These are phyloP conservation scores for Diadophis punctatus DNA, from an alignment of 2,113 vertebrate genomes.

Conservation along the genomic window DNA sequence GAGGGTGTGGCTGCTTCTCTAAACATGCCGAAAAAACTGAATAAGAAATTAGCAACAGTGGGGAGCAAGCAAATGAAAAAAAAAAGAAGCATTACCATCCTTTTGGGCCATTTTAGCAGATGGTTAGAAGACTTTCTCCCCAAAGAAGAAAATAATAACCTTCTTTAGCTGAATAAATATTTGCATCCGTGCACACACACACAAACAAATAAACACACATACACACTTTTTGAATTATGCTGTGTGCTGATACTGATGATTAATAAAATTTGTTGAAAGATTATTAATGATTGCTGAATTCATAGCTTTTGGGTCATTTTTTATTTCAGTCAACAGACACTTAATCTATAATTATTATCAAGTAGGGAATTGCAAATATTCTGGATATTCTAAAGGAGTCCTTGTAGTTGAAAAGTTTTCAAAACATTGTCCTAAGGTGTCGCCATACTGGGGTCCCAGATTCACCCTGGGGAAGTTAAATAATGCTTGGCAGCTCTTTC, in stretches of 20 bases:
- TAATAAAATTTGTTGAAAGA: background rate
- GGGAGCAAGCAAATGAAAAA: background rate
- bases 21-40: background rate
- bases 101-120: background rate
- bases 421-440: background rate
- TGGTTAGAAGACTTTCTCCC: background rate
- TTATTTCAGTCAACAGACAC: background rate
- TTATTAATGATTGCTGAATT: background rate
- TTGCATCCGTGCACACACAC: background rate
- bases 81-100: background rate
- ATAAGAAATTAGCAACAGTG: background rate
- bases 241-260: background rate
- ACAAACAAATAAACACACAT: background rate
- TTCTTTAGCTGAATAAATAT: background rate
- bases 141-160: background rate
- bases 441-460: background rate
- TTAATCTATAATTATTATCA: background rate
- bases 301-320: background rate
- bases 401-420: background rate
- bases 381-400: background rate
- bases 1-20: background rate
- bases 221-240: background rate
- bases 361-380: background rate
- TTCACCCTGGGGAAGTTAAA: background rate
- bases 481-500: background rate